Evolutionary conservation across 2,113 vertebrate genomes (phyloP).

Genomic region (Onychostruthus taczanowskii): DNA sequence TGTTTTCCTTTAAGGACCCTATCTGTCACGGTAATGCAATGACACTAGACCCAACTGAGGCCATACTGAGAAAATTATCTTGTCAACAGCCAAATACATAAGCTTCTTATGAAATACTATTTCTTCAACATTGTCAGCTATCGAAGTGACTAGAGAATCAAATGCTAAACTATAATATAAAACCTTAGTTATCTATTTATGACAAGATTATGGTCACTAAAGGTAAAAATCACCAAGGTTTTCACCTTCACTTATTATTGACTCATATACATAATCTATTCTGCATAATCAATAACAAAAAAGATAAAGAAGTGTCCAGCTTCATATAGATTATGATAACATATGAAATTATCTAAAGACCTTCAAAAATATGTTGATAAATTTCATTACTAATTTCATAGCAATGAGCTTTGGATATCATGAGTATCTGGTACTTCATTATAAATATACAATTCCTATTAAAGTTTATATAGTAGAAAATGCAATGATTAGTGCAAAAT

Average conservation of each 20-base stretch:
- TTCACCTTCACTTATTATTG: neutral
- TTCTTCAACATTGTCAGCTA: neutral
- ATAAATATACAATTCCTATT: neutral
- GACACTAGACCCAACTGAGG: neutral
- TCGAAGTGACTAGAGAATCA: neutral
- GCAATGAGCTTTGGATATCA: neutral
- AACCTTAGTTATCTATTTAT: neutral
- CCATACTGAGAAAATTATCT: neutral
- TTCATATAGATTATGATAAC: neutral
- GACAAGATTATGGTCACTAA: neutral
- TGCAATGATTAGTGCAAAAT: neutral
- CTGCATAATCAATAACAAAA: neutral
- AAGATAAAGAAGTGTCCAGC: neutral
- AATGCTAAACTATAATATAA: neutral
- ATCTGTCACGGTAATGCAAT: neutral
- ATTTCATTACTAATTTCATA: neutral
- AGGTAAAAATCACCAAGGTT: neutral
- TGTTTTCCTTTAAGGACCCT: neutral
- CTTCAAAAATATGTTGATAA: neutral
- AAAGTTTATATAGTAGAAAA: neutral
- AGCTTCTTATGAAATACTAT: neutral
- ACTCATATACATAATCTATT: neutral
- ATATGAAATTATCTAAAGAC: neutral
- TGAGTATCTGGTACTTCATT: neutral
- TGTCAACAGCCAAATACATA: neutral